Conservation (phyloP, 2,888 invertebrate genomes). For the Galerucella pusilla region DNA sequence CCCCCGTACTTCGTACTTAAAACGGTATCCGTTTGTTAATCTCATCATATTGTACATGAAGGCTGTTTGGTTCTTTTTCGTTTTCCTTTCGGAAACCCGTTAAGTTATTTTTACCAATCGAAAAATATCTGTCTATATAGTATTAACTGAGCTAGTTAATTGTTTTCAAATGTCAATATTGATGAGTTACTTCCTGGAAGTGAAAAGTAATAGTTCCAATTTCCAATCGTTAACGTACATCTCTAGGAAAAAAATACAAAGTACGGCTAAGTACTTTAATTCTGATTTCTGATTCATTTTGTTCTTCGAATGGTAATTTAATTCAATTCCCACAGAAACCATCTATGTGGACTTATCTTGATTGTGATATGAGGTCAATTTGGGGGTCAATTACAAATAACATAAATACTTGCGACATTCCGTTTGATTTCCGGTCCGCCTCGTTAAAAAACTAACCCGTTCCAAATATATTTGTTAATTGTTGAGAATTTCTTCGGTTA, state of each 20-base stretch:
- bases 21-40: no score
- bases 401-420: not conserved
- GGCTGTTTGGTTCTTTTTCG: no score
- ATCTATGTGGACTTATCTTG: not conserved
- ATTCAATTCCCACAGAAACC: constrained; percentile 25
- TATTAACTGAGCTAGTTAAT: no score
- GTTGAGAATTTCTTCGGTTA: not conserved
- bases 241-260: constrained; percentile 4
- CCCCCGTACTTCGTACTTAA: no score
- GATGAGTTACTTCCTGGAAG: no score
- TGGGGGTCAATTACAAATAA: constrained; percentile 2
- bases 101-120: no score
- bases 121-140: no score
- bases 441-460: not conserved
- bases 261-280: constrained; percentile 13
- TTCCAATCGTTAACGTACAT: not conserved
- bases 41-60: no score
- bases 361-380: constrained; percentile 9
- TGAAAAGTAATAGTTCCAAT: not conserved
- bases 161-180: no score
- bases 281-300: constrained; percentile 23
- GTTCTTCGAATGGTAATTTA: constrained; percentile 21
- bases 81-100: no score
- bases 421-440: constrained; percentile 4
- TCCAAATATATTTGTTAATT: not conserved